Base-by-base conservation (phyloP, 2,113 vertebrate species). In the Gracilinanus agilis region DNA sequence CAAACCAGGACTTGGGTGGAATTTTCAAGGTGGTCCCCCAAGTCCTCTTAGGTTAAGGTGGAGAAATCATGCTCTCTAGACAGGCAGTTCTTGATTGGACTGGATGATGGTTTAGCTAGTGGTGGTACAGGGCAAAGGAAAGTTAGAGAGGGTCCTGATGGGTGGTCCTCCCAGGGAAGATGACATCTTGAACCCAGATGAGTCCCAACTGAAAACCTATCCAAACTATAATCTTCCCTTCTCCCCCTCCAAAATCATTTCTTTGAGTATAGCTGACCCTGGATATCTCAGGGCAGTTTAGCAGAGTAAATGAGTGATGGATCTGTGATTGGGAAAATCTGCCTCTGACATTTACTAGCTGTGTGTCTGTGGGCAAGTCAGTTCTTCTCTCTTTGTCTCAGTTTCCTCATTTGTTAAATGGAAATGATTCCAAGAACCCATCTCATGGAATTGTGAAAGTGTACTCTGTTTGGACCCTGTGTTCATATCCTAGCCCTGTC, bases 51-150 rank as follows among this genome's bases (percentile, higher is more conserved):
- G 34, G 29, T 21, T 25, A 27, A 34, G 53, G 34, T 7, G 27
- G 29, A 55, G 4, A 27, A 49, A 9, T 55, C 23, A 4, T 19
- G 29, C 12, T 34, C 29, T 19, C 29, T 67, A 13, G 34, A 67
- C 34, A n/a, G 61, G 61, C 34, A 34, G 61, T 11, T 27, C 24
- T 24, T 44, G 8, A 9, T n/a, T 55, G 8, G 58, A 29, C 44
- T 49, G 53, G 54, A 13, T n/a, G 89, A 55, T 1, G 21, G 1
- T 21, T 44, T 61, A 53, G 88, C 24, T 19, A 44, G n/a, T 5
- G 0, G 7, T 1, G 27, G 7, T 3, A n/a, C 25, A 29, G 88
- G 44, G 11, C 13, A 10, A 40, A 0, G 44, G 3, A 40, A 53
- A n/a, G 58, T 88, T 44, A 58, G 9, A 0, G 93, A 11, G 13